Evolutionary conservation across 2,797 vertebrate genomes (phyloP), one percentile per base, ranked within the genome.

Genomic region (Melanotaenia trifasciata): DNA sequence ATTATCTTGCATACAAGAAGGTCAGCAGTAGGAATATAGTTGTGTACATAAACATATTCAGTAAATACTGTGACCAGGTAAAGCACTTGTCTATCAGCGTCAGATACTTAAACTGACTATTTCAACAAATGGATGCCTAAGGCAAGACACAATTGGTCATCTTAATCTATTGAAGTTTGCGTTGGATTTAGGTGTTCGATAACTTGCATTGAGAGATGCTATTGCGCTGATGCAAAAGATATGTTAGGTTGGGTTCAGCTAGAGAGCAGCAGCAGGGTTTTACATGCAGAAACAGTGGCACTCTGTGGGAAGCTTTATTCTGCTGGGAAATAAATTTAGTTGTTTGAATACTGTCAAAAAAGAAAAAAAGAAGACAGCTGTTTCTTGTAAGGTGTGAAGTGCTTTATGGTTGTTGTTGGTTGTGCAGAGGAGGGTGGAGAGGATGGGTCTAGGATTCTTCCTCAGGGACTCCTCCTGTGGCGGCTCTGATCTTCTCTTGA

Each of bases 401-500:
- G 68, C 61, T 93, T 91, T 82, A 84, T 92, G 83, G 84, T 81
- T 64, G 66, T 40, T 79, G 81, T 65, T 79, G 81, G 64, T 74
- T 87, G 84, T 4, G 26, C 68, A 54, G 64, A 63, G 38, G 74
- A 57, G 64, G 67, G 64, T 45, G 69, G 70, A 54, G 73, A 50
- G 72, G 68, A 60, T 72, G 45, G 45, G 45, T 47, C 20, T 45
- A 69, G 74, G 74, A 76, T 80, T 76, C 24, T n/a, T 90, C 90
- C 76, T 80, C 16, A 2, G 85, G 76, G 84, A 88, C 60, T 79
- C 74, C 82, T 84, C 20, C 43, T 45, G 79, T 84, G 85, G 87
- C 70, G 81, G 79, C 86, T 89, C 79, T 80, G 82, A 91, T 88
- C 80, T 88, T 84, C 81, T 89, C 87, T 89, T 62, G 1, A 65